Percentiles rank a stretch among this genome's conserved stretches.
phyloP scores from a whole-genome alignment of 2,888 invertebrate genomes.

The Brenthis daphne region DNA sequence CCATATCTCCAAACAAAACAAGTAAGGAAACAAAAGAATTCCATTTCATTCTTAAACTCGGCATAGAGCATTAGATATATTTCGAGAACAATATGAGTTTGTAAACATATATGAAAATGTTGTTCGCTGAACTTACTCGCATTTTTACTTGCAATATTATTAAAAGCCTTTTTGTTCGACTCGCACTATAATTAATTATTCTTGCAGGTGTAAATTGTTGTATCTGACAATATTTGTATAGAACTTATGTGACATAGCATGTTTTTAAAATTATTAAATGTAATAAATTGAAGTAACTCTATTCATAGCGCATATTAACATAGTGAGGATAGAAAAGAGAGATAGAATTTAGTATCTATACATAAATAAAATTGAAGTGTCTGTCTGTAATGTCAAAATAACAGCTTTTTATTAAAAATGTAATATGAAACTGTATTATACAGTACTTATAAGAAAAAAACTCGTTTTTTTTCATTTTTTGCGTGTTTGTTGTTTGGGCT shows the following conservation, averaged over 20 bases:
- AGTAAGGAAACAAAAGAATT: slow-evolving; percentile 7
- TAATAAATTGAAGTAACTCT: too few species aligned
- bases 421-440: too few species aligned
- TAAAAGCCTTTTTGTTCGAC: slow-evolving; percentile 33
- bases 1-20: background rate
- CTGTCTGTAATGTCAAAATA: too few species aligned
- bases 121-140: slow-evolving; percentile 11
- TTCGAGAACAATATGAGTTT: slow-evolving; percentile 12
- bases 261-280: too few species aligned
- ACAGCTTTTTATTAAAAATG: too few species aligned
- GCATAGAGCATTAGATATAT: slow-evolving; percentile 5
- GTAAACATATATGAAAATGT: slow-evolving; percentile 15
- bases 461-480: too few species aligned
- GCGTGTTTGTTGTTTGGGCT: too few species aligned
- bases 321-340: too few species aligned
- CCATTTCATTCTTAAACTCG: background rate
- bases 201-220: slow-evolving; percentile 20
- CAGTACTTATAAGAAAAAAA: too few species aligned
- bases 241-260: background rate
- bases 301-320: too few species aligned
- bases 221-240: slow-evolving; percentile 10
- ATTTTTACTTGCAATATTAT: slow-evolving; percentile 30
- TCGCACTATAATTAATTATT: slow-evolving; percentile 32
- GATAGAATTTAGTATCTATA: too few species aligned
- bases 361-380: too few species aligned